Base-by-base conservation (phyloP, 2,888 invertebrate genomes). In the Ophion obscuratus region DNA sequence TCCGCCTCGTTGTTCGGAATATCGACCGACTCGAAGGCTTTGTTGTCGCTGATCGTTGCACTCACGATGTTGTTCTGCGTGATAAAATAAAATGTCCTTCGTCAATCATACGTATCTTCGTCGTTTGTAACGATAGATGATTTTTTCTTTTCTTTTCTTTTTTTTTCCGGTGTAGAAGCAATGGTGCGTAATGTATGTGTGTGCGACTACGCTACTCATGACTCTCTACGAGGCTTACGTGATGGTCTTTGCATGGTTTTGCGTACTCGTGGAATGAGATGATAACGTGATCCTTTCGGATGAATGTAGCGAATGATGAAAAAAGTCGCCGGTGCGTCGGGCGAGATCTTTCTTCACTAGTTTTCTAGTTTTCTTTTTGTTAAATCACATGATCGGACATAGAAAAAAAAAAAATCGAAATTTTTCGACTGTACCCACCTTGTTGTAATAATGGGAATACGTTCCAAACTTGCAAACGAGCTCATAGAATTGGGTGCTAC, bases 1-100 rank as follows among this genome's bases (percentile, higher is more conserved):
- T 98, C 94, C 2, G 93, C 92, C 79, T 94, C 94, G 84, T 94
- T 94, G 81, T 93, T 94, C 31, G 93, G 93, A 81, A 92, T 89
- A 73, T 94, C 93, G 61, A 90, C 90, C 24, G 89, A 91, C 80
- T 92, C 94, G 86, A 92, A 59, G 64, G 83, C 87, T 88, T 93
- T 93, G 87, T 93, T 94, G 87, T 93, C 93, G 71, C 91, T 92
- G 44, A 91, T 27, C 36, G 91, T 83, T 47, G 91, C 83, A 0
- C 90, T 87, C 61, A 91, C 91, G 62, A 92, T 93, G 86, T 93
- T 93, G 78, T 93, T 94, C 93, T 94, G 86, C 40, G 66, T 76
- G 68, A 84, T 53, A 53, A 53, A 17, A 53, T 14, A 53, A 53
- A 17, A 53, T 53, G 17, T 0, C 14, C 53, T 14, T 14, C 53